Conservation (phyloP, 2,113 vertebrate species). For the Oncorhynchus gorbuscha region DNA sequence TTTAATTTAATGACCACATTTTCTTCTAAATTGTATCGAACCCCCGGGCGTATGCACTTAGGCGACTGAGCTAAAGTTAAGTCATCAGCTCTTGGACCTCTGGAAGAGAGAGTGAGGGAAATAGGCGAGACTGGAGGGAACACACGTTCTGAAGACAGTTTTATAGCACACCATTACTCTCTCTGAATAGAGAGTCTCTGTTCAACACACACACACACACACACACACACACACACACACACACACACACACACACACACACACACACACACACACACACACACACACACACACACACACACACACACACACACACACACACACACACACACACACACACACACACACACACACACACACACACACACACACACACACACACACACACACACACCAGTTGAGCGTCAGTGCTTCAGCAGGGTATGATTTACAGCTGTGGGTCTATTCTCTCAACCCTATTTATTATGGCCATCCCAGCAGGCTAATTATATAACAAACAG, state of each 20-base stretch:
- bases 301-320: slow-evolving; percentile 29
- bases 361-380: too few relatives aligned
- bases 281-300: not conserved
- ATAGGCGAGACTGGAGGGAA: not conserved
- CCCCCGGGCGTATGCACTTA: too few relatives aligned
- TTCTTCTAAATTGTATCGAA: not conserved
- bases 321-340: not conserved
- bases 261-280: slow-evolving; percentile 37
- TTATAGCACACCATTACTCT: slow-evolving; percentile 41
- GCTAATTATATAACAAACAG: slow-evolving; percentile 79
- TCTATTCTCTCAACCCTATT: slow-evolving; percentile 61
- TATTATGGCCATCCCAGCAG: slow-evolving; percentile 60
- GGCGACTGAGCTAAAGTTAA: too few relatives aligned
- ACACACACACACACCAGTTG: slow-evolving; percentile 13
- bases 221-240: slow-evolving; percentile 33
- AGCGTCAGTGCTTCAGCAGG: slow-evolving; percentile 21
- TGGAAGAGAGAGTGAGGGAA: slow-evolving; percentile 4
- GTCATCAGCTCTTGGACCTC: too few relatives aligned
- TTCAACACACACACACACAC: slow-evolving; percentile 9
- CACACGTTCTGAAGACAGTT: slow-evolving; percentile 19
- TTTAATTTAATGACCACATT: not conserved
- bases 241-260: not conserved
- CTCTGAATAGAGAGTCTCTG: not conserved
- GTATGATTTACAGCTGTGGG: slow-evolving; percentile 57
- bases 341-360: slow-evolving; percentile 42